Evolutionary conservation across 2,113 vertebrate genomes (phyloP).

Genomic region (Hippocampus comes): DNA sequence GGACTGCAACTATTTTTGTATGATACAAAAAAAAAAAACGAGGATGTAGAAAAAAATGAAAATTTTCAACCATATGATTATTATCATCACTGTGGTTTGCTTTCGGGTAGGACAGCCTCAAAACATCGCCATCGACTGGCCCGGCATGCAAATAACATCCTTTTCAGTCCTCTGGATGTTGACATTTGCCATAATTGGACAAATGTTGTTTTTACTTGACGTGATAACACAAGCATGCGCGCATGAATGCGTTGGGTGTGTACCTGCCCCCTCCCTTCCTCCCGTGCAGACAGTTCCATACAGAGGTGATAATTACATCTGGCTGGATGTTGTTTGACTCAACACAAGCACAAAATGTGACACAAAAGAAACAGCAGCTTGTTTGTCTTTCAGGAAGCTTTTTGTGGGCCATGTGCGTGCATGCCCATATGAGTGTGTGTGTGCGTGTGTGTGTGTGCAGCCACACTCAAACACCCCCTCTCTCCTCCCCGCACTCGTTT

Average conservation of each 20-base stretch:
- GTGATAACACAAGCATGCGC: constrained; percentile 35
- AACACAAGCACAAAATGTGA: constrained; percentile 18
- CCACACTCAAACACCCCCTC: background rate
- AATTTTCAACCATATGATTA: background rate
- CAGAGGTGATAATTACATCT: constrained; percentile 68
- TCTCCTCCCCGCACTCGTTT: background rate
- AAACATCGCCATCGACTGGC: background rate
- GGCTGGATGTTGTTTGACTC: constrained; percentile 42
- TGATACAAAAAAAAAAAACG: background rate
- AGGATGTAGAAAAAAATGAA: background rate
- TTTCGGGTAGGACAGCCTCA: background rate
- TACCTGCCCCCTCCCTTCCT: constrained; percentile 26
- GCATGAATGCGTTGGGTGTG: constrained; percentile 28
- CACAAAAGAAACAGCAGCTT: constrained; percentile 43
- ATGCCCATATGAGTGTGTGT: constrained; percentile 26
- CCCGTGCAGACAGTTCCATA: constrained; percentile 48
- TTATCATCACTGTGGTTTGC: background rate
- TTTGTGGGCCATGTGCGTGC: constrained; percentile 30
- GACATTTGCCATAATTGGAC: no score
- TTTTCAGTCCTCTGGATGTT: background rate
- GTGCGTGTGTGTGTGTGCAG: constrained; percentile 5
- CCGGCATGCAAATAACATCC: background rate
- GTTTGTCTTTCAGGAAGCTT: constrained; percentile 52
- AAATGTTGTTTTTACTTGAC: constrained; percentile 19
- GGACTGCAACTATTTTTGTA: background rate